Percentiles rank a stretch among this genome's conserved stretches.
These are phyloP conservation scores for Ligdia adustata DNA, from an alignment of 2,888 invertebrate genomes.

Conservation along the genomic window DNA sequence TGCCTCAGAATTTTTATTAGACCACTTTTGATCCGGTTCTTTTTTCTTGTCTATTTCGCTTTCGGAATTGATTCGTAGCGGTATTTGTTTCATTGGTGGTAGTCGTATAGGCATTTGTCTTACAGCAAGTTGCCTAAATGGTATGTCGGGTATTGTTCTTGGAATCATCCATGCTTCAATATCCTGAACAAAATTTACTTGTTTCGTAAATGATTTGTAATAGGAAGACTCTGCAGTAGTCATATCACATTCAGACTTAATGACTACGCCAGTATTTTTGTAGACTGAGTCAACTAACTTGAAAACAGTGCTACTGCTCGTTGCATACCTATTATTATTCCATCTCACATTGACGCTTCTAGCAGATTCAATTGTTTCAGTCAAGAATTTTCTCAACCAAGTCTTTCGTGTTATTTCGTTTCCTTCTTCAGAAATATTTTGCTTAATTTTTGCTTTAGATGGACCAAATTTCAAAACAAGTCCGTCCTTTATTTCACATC, in stretches of 20 bases:
- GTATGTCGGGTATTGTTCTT: conserved; percentile 49
- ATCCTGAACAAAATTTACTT: conserved; percentile 57
- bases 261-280: conserved; percentile 51
- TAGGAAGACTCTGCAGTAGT: conserved; percentile 49
- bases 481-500: conserved; percentile 66
- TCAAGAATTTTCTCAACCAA: conserved; percentile 61
- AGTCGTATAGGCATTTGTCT: conserved; percentile 29
- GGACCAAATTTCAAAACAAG: conserved; percentile 53
- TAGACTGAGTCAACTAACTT: conserved; percentile 63
- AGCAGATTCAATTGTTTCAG: conserved; percentile 52
- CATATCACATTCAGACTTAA: conserved; percentile 60
- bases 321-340: conserved; percentile 62
- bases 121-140: conserved; percentile 22
- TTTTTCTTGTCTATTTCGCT: conserved; percentile 35
- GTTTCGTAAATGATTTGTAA: conserved; percentile 44
- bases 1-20: conserved; percentile 60
- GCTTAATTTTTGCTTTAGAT: conserved; percentile 24
- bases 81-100: background rate
- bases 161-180: conserved; percentile 74
- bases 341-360: conserved; percentile 65
- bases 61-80: conserved; percentile 5
- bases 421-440: conserved; percentile 38
- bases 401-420: conserved; percentile 50
- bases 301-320: conserved; percentile 66
- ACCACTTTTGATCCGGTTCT: conserved; percentile 58